phyloP scores from a whole-genome alignment of 35 echinoderm and acorn worm species.

The Stichopus chloronotus region DNA sequence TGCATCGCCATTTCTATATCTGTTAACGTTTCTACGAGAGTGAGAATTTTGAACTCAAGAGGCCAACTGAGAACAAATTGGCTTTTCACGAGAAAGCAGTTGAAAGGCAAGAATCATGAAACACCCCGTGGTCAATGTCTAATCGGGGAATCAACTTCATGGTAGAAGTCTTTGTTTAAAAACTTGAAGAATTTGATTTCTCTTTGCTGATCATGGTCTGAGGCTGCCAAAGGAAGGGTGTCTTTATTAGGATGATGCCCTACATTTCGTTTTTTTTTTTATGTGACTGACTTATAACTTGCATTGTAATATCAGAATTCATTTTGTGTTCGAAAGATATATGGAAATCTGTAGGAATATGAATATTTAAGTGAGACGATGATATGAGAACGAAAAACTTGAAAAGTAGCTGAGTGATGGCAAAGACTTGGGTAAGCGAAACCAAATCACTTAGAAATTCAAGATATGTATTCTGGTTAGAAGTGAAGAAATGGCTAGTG shows the following conservation, averaged over 20 bases:
- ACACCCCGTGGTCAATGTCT: background rate
- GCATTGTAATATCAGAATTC: background rate
- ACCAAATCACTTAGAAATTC: no score
- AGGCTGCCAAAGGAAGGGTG: background rate
- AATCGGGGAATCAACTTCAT: background rate
- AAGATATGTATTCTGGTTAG: no score
- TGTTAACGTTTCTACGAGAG: background rate
- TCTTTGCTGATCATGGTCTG: background rate
- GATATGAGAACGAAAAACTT: no score
- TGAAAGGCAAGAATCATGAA: background rate
- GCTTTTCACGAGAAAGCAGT: background rate
- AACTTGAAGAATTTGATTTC: slow-evolving; percentile 4
- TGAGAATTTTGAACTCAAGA: slow-evolving; percentile 18
- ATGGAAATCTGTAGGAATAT: no score
- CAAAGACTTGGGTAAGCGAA: no score
- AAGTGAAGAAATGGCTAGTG: no score
- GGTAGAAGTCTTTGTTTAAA: background rate
- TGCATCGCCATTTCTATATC: background rate
- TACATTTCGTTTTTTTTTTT: background rate
- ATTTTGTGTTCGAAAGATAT: background rate
- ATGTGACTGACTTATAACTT: background rate
- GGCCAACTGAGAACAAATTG: slow-evolving; percentile 16
- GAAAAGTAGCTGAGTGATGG: no score
- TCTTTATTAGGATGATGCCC: background rate
- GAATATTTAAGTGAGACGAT: no score